Conservation (phyloP, 2,888 invertebrate species). For the Morpho achilles region DNA sequence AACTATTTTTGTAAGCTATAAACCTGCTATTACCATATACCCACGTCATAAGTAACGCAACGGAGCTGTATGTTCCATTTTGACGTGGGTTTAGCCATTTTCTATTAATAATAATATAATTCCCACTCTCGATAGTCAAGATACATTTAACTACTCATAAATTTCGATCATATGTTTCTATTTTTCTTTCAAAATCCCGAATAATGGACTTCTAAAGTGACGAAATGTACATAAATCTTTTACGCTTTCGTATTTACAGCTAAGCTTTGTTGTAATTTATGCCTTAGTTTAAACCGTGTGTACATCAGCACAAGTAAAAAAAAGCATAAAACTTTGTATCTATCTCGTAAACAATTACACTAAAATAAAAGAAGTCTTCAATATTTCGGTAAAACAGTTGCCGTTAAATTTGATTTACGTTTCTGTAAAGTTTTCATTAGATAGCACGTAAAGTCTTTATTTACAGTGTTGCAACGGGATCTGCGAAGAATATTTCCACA, state of each 20-base stretch:
- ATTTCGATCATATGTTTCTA: no score
- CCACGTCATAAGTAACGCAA: no score
- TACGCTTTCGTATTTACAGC: background rate
- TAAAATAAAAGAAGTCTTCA: constrained; percentile 9
- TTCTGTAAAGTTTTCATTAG: constrained; percentile 4
- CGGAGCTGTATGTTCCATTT: no score
- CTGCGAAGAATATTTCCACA: constrained; percentile 15
- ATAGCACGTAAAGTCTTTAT: constrained; percentile 1
- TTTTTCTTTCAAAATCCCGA: no score
- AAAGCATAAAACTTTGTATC: background rate
- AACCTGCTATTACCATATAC: no score
- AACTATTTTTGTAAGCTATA: no score
- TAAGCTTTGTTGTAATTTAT: background rate
- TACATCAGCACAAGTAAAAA: constrained; percentile 1
- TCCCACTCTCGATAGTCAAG: no score
- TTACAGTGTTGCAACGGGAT: constrained; percentile 15
- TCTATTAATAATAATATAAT: no score
- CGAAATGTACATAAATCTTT: no score
- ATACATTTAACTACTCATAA: no score
- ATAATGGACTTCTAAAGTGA: no score
- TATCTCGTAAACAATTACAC: constrained; percentile 3
- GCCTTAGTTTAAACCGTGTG: background rate
- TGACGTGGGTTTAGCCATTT: no score
- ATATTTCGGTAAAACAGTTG: constrained; percentile 9
- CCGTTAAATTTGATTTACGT: constrained; percentile 17